These are phyloP conservation scores for Clamator glandarius DNA, from an alignment of 2,797 vertebrate genomes.

Conservation along the genomic window DNA sequence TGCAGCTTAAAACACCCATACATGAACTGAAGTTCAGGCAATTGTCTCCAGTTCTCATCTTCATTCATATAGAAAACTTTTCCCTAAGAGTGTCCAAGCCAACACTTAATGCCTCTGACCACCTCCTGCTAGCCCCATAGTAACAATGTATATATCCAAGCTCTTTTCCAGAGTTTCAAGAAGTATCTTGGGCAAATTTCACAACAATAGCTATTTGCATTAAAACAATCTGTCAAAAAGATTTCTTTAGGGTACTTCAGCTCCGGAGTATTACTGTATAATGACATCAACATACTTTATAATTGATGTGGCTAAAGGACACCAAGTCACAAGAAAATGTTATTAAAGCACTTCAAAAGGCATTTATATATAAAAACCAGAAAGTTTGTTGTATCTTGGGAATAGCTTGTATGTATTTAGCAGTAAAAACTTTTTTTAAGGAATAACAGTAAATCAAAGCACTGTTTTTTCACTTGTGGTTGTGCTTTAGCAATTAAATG, in stretches of 20 bases:
- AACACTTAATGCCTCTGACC: neutral
- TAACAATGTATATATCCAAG: neutral
- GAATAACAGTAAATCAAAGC: neutral
- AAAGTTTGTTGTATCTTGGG: neutral
- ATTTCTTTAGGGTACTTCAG: neutral
- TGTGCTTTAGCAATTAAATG: slow-evolving; percentile 28
- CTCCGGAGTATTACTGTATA: neutral
- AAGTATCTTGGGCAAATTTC: neutral
- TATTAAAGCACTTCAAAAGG: neutral
- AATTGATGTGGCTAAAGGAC: neutral
- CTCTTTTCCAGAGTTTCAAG: neutral
- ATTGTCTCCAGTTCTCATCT: fast-evolving
- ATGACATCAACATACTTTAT: neutral
- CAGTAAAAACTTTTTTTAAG: neutral
- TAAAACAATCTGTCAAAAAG: neutral
- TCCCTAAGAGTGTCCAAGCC: neutral
- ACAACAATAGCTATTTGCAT: neutral
- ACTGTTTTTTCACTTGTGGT: neutral
- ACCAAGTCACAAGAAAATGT: neutral
- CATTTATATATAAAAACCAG: neutral
- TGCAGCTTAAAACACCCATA: neutral
- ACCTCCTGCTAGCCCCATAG: neutral
- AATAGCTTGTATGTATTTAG: neutral
- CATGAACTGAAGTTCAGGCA: neutral
- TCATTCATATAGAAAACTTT: neutral